Base-by-base conservation (phyloP, 2,888 invertebrate genomes). In the Muschampia plurimacula region DNA sequence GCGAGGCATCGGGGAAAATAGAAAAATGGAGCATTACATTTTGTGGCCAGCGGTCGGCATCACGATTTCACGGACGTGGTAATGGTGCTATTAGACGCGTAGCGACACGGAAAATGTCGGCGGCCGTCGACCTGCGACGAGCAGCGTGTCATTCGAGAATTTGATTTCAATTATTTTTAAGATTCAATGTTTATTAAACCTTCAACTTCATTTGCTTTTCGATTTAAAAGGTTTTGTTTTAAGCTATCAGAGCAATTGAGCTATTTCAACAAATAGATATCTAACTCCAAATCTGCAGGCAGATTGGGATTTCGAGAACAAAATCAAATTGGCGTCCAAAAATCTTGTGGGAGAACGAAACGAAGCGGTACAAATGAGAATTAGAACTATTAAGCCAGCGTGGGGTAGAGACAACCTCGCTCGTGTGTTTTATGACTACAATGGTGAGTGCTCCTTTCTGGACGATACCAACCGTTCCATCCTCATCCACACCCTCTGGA, bases 21-120 rank as follows among this genome's bases (percentile, higher is more conserved):
- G 83, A 86, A 89, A 88, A 89, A 87, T 86, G 83, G 81, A 86
- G 81, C 84, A 84, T 85, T 84, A 83, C 83, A 82, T 86, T 88
- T 87, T 88, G 88, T 89, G 87, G 88, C 85, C 85, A 86, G 84
- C 85, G 86, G 84, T 84, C 84, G 86, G 77, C 88, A 86, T 89
- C 88, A 90, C 88, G 89, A 91, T 88, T 91, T 91, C 88, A 91
- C 88, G 89, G 88, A 78, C 86, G 77, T 83, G 76, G 86, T 91
- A 88, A 90, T 90, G 83, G 86, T 64, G 84, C 87, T 86, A 90
- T 90, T 91, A 90, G 84, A 85, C 80, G 72, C 67, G 83, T 82
- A 86, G 84, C 86, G 87, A 87, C 89, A 87, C 84, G 87, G 86
- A 86, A 89, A 86, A 89, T 85, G 80, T 81, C 85, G 89, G 88